These are phyloP conservation scores for Zaprionus capensis DNA, from an alignment of 1,140 invertebrate genomes.

Conservation along the genomic window DNA sequence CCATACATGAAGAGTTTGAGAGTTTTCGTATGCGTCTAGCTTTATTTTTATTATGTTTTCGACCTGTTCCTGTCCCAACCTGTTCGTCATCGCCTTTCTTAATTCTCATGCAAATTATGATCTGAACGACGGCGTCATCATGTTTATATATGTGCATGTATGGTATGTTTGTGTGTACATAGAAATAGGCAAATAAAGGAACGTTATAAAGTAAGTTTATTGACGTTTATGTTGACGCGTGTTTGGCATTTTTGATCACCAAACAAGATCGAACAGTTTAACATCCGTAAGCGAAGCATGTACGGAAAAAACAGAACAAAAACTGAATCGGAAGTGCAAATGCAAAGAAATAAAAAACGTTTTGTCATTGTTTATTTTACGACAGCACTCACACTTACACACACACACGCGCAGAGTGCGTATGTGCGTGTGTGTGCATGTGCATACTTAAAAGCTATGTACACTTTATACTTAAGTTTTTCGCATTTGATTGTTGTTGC, in stretches of 20 bases:
- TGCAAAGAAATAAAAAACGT: slow-evolving; percentile 48
- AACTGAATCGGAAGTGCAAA: slow-evolving; percentile 71
- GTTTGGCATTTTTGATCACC: slow-evolving; percentile 55
- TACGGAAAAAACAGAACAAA: slow-evolving; percentile 26
- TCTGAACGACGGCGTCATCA: slow-evolving; percentile 13
- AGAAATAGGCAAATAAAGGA: slow-evolving; percentile 39
- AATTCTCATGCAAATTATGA: slow-evolving; percentile 60
- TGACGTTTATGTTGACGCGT: slow-evolving; percentile 63
- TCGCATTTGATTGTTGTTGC: slow-evolving; percentile 19
- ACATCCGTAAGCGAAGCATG: slow-evolving; percentile 43
- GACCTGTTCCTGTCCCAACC: slow-evolving; percentile 5
- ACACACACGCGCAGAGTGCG: neutral
- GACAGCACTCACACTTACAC: slow-evolving; percentile 30
- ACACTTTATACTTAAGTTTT: slow-evolving; percentile 36
- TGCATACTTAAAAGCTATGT: slow-evolving; percentile 18
- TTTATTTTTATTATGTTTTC: slow-evolving; percentile 16
- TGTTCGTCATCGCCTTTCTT: slow-evolving; percentile 30
- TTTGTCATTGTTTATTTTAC: slow-evolving; percentile 72
- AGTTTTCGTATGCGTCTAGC: slow-evolving; percentile 5
- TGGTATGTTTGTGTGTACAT: slow-evolving; percentile 5
- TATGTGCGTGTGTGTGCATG: neutral
- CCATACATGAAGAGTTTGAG: slow-evolving; percentile 12
- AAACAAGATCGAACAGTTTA: slow-evolving; percentile 33
- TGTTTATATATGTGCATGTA: neutral
- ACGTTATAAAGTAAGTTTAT: slow-evolving; percentile 30